phyloP scores from a whole-genome alignment of 64 coral and sea anemone species.

The Stylophora pistillata region DNA sequence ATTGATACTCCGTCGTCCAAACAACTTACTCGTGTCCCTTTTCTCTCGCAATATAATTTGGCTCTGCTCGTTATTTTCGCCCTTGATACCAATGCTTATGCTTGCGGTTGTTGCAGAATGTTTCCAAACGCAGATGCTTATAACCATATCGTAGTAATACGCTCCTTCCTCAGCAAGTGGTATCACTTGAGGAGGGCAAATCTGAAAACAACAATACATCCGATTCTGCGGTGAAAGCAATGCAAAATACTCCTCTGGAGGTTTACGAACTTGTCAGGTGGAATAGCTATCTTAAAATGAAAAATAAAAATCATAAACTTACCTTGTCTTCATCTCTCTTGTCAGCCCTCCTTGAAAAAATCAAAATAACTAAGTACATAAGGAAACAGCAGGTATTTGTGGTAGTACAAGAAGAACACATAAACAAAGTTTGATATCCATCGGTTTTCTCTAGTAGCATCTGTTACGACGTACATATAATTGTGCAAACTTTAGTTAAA shows the following conservation, averaged over 20 bases:
- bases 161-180: neutral
- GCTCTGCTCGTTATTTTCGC: neutral
- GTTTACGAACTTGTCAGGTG: neutral
- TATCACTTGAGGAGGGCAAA: neutral
- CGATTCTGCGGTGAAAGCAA: neutral
- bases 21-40: neutral
- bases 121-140: conserved; percentile 46
- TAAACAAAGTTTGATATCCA: too few species aligned
- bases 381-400: conserved; percentile 34
- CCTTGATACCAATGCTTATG: neutral
- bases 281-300: neutral
- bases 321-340: conserved; percentile 42
- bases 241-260: too few species aligned
- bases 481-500: too few species aligned
- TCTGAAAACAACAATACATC: neutral
- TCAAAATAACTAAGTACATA: conserved; percentile 10
- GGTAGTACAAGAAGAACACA: neutral
- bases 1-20: conserved; percentile 15
- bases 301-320: neutral
- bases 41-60: neutral
- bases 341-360: conserved; percentile 47
- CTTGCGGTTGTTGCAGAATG: conserved; percentile 44
- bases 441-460: too few species aligned
- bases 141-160: conserved; percentile 42
- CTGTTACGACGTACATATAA: too few species aligned